Evolutionary conservation across 2,797 vertebrate species (phyloP).

Genomic region (Hypotaenidia okinawae): DNA sequence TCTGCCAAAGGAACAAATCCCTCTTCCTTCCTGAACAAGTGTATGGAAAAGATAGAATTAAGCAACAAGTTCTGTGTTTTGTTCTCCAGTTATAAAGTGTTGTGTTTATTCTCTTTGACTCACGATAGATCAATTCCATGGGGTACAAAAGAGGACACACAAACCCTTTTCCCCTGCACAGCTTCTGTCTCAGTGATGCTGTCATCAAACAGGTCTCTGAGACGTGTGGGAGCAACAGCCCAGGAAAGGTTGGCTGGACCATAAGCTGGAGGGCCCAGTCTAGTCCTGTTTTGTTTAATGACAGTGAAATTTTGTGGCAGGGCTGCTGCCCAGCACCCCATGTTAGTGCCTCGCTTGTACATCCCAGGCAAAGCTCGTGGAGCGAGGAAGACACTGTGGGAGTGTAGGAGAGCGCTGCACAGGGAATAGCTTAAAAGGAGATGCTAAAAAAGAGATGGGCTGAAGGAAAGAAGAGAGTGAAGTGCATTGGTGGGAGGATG

Average conservation of each 20-base stretch:
- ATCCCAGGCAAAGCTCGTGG: fast-evolving
- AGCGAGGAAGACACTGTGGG: fast-evolving
- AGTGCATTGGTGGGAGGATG: fast-evolving
- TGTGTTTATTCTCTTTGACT: background rate
- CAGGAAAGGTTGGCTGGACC: background rate
- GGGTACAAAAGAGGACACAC: background rate
- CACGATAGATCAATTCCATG: background rate
- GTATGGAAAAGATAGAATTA: background rate
- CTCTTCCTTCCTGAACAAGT: background rate
- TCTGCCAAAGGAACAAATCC: too few relatives aligned
- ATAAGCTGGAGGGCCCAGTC: background rate
- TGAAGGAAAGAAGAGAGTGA: background rate
- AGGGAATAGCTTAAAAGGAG: background rate
- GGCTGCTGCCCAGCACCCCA: background rate
- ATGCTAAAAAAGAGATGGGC: background rate
- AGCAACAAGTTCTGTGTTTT: background rate
- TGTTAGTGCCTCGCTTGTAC: background rate
- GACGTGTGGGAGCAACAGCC: background rate
- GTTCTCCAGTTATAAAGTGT: background rate
- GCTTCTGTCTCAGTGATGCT: background rate
- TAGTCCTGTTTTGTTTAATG: background rate
- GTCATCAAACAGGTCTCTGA: background rate
- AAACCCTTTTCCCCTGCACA: background rate
- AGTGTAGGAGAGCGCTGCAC: fast-evolving
- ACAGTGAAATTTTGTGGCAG: background rate